Conservation (phyloP, 2,797 vertebrate species). For the Oceanodroma leucorhoa region DNA sequence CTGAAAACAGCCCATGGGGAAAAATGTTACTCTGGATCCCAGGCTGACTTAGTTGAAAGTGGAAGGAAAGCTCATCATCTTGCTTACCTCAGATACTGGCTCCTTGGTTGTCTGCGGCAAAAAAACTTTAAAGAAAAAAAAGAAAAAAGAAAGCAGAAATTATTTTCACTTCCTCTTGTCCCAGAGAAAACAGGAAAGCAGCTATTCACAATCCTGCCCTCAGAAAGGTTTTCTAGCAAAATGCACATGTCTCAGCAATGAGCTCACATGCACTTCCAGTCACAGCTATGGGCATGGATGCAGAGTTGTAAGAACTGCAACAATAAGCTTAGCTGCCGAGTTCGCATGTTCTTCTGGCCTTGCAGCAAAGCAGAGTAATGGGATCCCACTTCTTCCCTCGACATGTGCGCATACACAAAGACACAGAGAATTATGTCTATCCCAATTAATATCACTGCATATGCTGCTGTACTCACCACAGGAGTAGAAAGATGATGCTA, state of each 20-base stretch:
- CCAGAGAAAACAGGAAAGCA: conserved; percentile 30
- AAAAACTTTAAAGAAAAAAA: conserved; percentile 20
- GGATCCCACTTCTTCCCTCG: neutral
- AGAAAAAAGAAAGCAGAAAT: neutral
- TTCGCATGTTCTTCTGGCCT: neutral
- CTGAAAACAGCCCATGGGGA: neutral
- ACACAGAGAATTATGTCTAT: neutral
- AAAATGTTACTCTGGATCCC: neutral
- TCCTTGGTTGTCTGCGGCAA: neutral
- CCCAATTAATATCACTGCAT: neutral
- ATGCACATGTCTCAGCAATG: neutral
- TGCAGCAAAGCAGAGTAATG: neutral
- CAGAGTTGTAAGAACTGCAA: neutral
- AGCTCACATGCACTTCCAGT: neutral
- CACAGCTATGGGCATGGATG: neutral
- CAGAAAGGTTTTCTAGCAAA: neutral
- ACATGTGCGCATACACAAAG: accelerated
- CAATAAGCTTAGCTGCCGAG: neutral
- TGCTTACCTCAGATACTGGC: conserved; percentile 23
- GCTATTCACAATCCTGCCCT: neutral
- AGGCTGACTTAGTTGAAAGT: neutral
- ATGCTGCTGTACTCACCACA: conserved; percentile 40
- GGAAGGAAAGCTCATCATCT: neutral
- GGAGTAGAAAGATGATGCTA: neutral
- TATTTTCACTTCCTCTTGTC: conserved; percentile 1